A percentile compares a stretch with the other conserved stretches of the same genome.
Evolutionary conservation across 2,888 invertebrate species (phyloP).

Genomic region (Leucoma salicis): DNA sequence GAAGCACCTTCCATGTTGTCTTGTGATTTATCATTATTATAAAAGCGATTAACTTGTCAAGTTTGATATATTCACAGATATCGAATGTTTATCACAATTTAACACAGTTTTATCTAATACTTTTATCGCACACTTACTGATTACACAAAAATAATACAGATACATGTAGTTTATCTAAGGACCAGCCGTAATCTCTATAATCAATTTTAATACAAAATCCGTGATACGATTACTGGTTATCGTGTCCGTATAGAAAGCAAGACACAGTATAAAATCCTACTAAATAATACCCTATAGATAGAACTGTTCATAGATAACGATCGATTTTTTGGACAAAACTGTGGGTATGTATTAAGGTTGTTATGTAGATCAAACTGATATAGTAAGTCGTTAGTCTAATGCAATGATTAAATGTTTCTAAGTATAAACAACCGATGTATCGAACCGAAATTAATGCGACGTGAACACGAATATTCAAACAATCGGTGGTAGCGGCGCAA

Average conservation of each 20-base stretch:
- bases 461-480: slow-evolving; percentile 50
- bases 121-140: slow-evolving; percentile 55
- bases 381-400: slow-evolving; percentile 45
- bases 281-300: slow-evolving; percentile 44
- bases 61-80: slow-evolving; percentile 38
- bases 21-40: not conserved
- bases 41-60: slow-evolving; percentile 41
- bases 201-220: slow-evolving; percentile 66
- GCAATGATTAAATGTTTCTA: slow-evolving; percentile 47
- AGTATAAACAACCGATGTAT: slow-evolving; percentile 52
- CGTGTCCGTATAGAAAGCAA: slow-evolving; percentile 50
- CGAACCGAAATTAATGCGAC: slow-evolving; percentile 53
- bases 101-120: slow-evolving; percentile 49
- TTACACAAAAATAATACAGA: slow-evolving; percentile 56
- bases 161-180: slow-evolving; percentile 42
- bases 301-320: slow-evolving; percentile 43
- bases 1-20: not conserved
- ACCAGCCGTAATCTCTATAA: slow-evolving; percentile 60
- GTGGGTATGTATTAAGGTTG: slow-evolving; percentile 42
- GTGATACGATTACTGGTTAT: slow-evolving; percentile 49
- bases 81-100: slow-evolving; percentile 38
- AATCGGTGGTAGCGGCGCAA: slow-evolving; percentile 31
- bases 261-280: slow-evolving; percentile 54
- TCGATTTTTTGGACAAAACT: slow-evolving; percentile 44
- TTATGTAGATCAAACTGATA: slow-evolving; percentile 48